Conservation (phyloP, 92 coral and sea anemone genomes). For the Metridium senile region DNA sequence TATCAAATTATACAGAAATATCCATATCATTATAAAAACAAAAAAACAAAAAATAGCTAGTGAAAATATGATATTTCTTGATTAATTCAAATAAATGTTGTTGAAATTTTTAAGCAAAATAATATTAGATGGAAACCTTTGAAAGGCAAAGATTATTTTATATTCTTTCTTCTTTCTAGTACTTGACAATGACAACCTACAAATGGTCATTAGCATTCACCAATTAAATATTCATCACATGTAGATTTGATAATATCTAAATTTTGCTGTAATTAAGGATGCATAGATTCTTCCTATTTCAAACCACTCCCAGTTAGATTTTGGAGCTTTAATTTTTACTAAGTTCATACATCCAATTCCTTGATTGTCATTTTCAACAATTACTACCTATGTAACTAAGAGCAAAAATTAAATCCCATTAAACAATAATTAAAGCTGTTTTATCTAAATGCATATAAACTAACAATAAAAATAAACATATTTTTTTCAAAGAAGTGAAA, state of each 20-base stretch:
- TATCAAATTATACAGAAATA: background rate
- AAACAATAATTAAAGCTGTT: background rate
- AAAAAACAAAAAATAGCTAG: background rate
- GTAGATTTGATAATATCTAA: slow-evolving; percentile 2
- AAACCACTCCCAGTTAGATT: background rate
- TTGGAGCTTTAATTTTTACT: no score
- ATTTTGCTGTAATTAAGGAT: background rate
- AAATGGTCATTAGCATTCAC: background rate
- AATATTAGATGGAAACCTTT: no score
- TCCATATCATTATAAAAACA: background rate
- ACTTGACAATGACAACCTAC: background rate
- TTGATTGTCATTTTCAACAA: no score
- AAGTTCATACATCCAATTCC: no score
- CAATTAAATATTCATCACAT: background rate
- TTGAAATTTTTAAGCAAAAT: no score
- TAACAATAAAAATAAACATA: no score
- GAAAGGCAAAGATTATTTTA: background rate
- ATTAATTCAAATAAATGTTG: no score
- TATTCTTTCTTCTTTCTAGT: background rate
- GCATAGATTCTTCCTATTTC: background rate
- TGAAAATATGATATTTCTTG: no score
- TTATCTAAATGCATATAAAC: background rate
- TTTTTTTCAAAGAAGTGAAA: no score
- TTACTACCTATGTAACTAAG: background rate
- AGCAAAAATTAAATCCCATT: background rate